These are phyloP conservation scores for Caenorhabditis remanei DNA, from an alignment of 1,140 invertebrate genomes.

Conservation along the genomic window DNA sequence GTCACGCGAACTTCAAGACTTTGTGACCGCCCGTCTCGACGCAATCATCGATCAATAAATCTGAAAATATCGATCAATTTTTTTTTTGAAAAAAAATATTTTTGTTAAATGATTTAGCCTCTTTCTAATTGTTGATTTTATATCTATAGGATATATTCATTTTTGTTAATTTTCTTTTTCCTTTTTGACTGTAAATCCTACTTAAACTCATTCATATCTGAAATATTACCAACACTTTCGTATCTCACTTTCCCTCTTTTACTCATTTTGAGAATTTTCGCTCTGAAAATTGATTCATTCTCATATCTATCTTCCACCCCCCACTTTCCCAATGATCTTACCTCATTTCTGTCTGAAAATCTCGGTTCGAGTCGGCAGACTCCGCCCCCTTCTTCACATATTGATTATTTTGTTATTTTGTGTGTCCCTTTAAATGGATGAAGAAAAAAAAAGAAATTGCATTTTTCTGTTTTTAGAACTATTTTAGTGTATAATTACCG, in stretches of 20 bases:
- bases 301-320: no score
- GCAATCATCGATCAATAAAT: not conserved
- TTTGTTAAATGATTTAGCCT: not conserved
- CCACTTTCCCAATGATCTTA: no score
- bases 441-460: no score
- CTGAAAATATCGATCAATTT: not conserved
- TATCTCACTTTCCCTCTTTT: not conserved
- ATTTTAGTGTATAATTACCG: no score
- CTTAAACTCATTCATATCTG: no score
- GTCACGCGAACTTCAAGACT: not conserved
- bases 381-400: no score
- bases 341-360: no score
- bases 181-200: no score
- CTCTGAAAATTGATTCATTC: not conserved
- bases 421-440: no score
- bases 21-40: not conserved
- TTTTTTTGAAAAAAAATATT: not conserved
- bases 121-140: not conserved
- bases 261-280: not conserved
- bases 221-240: not conserved
- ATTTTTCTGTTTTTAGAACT: no score
- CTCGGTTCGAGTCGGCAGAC: no score
- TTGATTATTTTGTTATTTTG: no score
- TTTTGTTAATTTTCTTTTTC: not conserved
- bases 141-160: not conserved